Evolutionary conservation across 2,888 invertebrate species (phyloP).

Genomic region (Vanessa cardui): DNA sequence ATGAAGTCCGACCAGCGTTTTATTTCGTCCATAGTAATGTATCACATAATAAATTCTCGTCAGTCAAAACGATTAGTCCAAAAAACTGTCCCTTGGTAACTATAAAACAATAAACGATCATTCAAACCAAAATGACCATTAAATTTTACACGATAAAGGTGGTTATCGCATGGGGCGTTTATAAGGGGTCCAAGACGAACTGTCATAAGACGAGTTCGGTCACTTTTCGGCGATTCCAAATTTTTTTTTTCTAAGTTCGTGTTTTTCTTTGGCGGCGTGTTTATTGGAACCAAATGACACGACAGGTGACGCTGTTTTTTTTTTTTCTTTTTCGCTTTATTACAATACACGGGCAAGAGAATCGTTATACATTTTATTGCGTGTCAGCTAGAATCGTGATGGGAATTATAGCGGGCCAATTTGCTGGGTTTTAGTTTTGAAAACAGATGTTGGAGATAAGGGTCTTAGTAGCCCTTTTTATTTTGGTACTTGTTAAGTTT

Average conservation of each 20-base stretch:
- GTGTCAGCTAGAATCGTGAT: conserved; percentile 66
- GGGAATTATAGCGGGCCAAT: conserved; percentile 63
- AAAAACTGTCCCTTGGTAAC: conserved; percentile 59
- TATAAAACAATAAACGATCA: conserved; percentile 44
- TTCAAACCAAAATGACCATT: conserved; percentile 42
- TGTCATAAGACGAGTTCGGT: conserved; percentile 69
- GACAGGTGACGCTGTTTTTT: conserved; percentile 79
- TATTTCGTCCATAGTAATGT: conserved; percentile 71
- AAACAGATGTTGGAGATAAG: conserved; percentile 70
- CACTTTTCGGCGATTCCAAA: conserved; percentile 67
- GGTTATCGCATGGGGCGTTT: neutral
- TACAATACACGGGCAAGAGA: conserved; percentile 58
- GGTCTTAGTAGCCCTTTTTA: conserved; percentile 51
- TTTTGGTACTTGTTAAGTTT: neutral
- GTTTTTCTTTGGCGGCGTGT: conserved; percentile 77
- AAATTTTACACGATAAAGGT: conserved; percentile 18
- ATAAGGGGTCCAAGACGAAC: conserved; percentile 46
- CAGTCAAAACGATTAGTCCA: conserved; percentile 75
- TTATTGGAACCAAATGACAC: conserved; percentile 82
- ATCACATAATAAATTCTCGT: conserved; percentile 80
- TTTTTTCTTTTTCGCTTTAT: conserved; percentile 42
- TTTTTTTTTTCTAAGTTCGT: conserved; percentile 68
- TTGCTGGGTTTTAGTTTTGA: conserved; percentile 62
- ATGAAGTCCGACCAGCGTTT: conserved; percentile 74
- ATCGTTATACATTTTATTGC: conserved; percentile 80